These are phyloP conservation scores for Beaufortia kweichowensis DNA, from an alignment of 2,113 vertebrate genomes.

Conservation along the genomic window DNA sequence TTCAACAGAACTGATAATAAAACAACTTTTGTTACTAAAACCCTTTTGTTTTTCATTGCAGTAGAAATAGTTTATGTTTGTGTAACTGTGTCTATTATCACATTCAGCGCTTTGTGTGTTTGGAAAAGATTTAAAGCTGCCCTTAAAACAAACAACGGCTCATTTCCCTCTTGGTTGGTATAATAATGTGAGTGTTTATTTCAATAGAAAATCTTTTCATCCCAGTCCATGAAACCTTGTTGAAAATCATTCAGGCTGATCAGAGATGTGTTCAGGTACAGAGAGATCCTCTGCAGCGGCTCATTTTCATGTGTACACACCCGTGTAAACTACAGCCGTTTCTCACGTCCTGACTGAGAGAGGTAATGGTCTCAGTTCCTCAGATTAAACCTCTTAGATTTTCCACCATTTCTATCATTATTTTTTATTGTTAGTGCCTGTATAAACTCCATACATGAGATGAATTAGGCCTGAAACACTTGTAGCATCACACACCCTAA, in stretches of 20 bases:
- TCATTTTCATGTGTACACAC: constrained; percentile 50
- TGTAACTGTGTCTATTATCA: too few species aligned
- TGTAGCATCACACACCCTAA: too few species aligned
- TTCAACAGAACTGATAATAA: too few species aligned
- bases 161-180: constrained; percentile 25
- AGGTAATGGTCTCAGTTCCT: constrained; percentile 49
- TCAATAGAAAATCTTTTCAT: constrained; percentile 52
- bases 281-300: constrained; percentile 45
- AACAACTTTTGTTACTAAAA: too few species aligned
- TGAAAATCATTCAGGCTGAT: constrained; percentile 55
- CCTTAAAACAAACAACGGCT: constrained; percentile 27
- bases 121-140: constrained; percentile 51
- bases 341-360: constrained; percentile 59
- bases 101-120: constrained; percentile 50
- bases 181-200: constrained; percentile 52
- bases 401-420: too few species aligned
- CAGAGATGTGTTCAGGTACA: constrained; percentile 46
- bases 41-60: too few species aligned
- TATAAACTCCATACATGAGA: neutral
- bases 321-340: constrained; percentile 54
- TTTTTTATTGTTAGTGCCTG: constrained; percentile 34
- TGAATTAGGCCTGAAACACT: too few species aligned
- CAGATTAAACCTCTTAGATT: too few species aligned
- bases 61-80: too few species aligned
- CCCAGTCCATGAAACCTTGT: constrained; percentile 41